Base-by-base conservation (phyloP, 2,888 invertebrate species). In the Epistrophe grossulariae region DNA sequence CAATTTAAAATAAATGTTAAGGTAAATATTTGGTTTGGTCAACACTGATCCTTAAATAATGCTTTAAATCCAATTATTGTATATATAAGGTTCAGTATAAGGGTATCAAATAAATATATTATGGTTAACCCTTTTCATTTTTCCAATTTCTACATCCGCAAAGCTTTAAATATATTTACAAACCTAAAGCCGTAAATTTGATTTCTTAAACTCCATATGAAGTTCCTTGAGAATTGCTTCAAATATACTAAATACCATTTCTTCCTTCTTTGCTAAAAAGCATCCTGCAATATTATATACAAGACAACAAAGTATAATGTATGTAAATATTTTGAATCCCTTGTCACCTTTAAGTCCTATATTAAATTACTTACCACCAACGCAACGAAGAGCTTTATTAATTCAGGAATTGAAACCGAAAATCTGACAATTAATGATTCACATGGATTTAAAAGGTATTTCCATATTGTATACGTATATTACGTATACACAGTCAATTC, bases 391-490 rank as follows among this genome's bases (percentile, higher is more conserved):
- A 38, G 35, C 19, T 50, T 68, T 50, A 50, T 50, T 68, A 68
- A 68, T 50, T 68, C 68, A 68, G 50, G 15, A 68, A 50, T 55
- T 68, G 13, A 68, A 38, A 68, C 50, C 64, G 28, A 48, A 1
- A 19, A 24, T 68, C 35, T 50, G 50, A 50, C 48, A 68, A 68
- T 68, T 68, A 68, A 50, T 50, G 19, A 38, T 38, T 50, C 35
- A 48, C 1, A 68, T 48, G 48, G 19, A 48, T 31, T 66, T 35
- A 66, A 24, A 24, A 50, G 50, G 19, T 9, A 68, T 50, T 68
- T 68, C 9, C 68, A 68, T 68, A 38, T 50, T 68, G 28, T 28
- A 28, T 31, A 35, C 1, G 35, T 1, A n/a, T n/a, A n/a, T 28
- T 5, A 2, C 9, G 3, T 48, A 48, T 52, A 50, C 31, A 10